Base-by-base conservation (phyloP, 1,140 invertebrate species). In the Cydia amplana region DNA sequence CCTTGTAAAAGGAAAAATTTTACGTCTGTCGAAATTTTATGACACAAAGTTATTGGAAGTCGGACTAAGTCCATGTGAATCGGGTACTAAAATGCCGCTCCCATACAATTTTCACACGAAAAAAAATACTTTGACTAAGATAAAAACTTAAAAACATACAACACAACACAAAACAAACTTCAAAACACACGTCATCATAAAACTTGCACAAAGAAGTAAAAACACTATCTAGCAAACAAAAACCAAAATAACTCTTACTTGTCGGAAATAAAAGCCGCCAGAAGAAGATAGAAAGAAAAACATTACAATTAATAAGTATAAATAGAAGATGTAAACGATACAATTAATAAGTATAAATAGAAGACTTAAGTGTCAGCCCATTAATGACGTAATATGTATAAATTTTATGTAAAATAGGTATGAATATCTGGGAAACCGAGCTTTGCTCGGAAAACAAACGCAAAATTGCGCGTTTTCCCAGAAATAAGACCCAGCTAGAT, bases 281-380 rank as follows among this genome's bases (percentile, higher is more conserved):
- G 72, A 51, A 28, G 36, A 43, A 70, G n/a, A 70, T n/a, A 70
- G 28, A 70, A 18, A 70, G 32, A 40, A 70, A 32, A 70, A 70
- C 18, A 70, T 16, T 67, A 67, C 64, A 67, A 70, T 70, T 70
- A 70, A 70, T 36, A 43, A 36, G 16, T 36, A 70, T 67, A 43
- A 70, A 70, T 40, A 70, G n/a, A 18, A 70, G 32, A 9, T 7
- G 18, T 67, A 32, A 67, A 16, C 16, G 6, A n/a, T 67, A 67
- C 64, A 67, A 70, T 70, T 70, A 70, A 70, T 36, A 43, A 36
- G 16, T 36, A 70, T 67, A 43, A 70, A 70, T 40, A 70, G n/a
- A 18, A 70, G 32, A 9, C 1, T 9, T 67, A 32, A 70, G 65
- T 70, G 28, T 20, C n/a, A 70, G 65, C 65, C 64, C 16, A 65